Conservation (phyloP, 2,113 vertebrate genomes). For the Aramus guarauna region DNA sequence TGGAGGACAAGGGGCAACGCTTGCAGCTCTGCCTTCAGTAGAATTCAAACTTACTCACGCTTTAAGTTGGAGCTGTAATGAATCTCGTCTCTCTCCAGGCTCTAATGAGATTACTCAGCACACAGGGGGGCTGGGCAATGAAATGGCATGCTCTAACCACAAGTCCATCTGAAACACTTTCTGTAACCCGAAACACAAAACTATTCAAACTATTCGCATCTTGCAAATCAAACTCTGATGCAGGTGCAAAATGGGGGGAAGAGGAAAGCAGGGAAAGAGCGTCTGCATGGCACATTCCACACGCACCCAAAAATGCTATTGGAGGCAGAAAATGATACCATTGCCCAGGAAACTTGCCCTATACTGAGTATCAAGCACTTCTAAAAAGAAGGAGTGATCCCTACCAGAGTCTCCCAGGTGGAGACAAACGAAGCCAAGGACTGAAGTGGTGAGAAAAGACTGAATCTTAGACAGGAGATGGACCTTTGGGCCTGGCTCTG, state of each 20-base stretch:
- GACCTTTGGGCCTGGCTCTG: not conserved
- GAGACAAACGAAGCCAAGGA: not conserved
- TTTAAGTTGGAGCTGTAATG: conserved; percentile 52
- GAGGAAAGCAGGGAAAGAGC: not conserved
- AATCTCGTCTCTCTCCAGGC: not conserved
- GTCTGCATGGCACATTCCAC: not conserved
- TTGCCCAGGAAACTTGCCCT: not conserved
- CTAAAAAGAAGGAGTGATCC: not conserved
- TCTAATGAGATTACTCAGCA: not conserved
- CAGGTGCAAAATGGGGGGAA: not conserved
- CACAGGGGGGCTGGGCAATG: not conserved
- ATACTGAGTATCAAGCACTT: not conserved
- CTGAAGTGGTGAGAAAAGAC: not conserved
- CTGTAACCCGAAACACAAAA: not conserved
- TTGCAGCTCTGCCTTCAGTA: not conserved
- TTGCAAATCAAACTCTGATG: not conserved
- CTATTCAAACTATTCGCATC: not conserved
- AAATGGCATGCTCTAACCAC: not conserved
- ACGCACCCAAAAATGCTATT: not conserved
- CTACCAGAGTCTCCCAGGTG: not conserved
- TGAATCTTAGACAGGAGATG: not conserved
- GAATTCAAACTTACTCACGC: conserved; percentile 43
- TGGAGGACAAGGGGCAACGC: not conserved
- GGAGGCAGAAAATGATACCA: not conserved
- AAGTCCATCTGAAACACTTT: not conserved